phyloP scores from a whole-genome alignment of 1,140 invertebrate genomes.

The Leguminivora glycinivorella region DNA sequence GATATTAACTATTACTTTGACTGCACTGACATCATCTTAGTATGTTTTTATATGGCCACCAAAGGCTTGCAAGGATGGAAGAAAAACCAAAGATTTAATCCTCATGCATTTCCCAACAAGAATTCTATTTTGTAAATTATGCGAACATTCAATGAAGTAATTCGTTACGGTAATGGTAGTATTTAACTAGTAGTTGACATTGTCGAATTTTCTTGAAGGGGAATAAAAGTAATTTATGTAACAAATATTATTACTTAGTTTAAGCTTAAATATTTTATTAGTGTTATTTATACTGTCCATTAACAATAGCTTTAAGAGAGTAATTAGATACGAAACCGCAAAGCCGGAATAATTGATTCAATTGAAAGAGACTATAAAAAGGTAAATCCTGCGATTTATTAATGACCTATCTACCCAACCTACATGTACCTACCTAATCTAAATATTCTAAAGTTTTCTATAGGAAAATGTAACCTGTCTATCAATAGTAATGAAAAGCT shows the following conservation, averaged over 20 bases:
- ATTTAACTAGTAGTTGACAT: background rate
- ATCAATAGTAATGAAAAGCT: background rate
- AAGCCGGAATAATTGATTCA: background rate
- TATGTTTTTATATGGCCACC: background rate
- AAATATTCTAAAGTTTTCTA: background rate
- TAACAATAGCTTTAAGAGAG: slow-evolving; percentile 50
- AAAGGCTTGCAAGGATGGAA: background rate
- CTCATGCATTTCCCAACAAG: slow-evolving; percentile 5
- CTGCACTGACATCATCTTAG: background rate
- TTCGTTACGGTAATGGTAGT: background rate
- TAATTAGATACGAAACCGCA: background rate
- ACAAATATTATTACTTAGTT: slow-evolving; percentile 49
- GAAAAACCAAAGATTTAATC: slow-evolving; percentile 1
- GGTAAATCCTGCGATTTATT: background rate
- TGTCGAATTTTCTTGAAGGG: slow-evolving; percentile 36
- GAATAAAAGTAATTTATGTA: slow-evolving; percentile 64
- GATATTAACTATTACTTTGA: background rate
- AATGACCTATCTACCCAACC: background rate
- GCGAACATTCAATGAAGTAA: slow-evolving; percentile 1
- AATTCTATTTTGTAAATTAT: background rate
- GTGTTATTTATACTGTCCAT: slow-evolving; percentile 62
- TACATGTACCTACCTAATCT: slow-evolving; percentile 4
- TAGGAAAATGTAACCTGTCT: background rate
- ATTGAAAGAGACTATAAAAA: background rate
- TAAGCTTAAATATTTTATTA: slow-evolving; percentile 38